Evolutionary conservation across 2,888 invertebrate genomes (phyloP).

Genomic region (Morpho achilles): DNA sequence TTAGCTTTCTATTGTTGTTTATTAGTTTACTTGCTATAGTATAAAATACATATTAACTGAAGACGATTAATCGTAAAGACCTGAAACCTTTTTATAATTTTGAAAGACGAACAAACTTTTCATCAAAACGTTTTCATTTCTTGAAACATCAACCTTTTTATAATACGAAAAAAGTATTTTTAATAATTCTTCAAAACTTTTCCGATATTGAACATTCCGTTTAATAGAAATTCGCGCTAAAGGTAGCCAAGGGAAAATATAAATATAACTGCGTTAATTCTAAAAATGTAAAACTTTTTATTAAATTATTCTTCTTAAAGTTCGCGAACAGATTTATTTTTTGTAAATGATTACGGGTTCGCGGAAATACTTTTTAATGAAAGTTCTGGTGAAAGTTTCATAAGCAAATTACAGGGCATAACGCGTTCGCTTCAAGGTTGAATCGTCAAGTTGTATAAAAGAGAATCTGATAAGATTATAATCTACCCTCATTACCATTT

Average conservation of each 20-base stretch:
- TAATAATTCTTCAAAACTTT: conserved; percentile 3
- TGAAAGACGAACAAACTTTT: no score
- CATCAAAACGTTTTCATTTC: no score
- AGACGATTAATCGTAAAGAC: no score
- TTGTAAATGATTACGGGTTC: conserved; percentile 17
- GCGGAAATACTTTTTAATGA: conserved; percentile 10
- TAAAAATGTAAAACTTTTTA: conserved; percentile 18
- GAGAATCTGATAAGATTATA: conserved; percentile 21
- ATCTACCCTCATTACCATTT: conserved; percentile 19
- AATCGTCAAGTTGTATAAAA: conserved; percentile 7
- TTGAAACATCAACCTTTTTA: no score
- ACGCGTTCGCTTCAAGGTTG: conserved; percentile 11
- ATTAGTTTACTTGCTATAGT: no score
- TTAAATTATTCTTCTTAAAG: conserved; percentile 20
- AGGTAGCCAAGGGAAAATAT: conserved; percentile 12
- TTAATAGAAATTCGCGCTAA: not conserved
- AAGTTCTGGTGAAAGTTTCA: conserved; percentile 15
- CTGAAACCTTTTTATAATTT: no score
- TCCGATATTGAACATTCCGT: conserved; percentile 1
- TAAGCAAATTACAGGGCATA: conserved; percentile 17
- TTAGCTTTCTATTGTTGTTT: no score
- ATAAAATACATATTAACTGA: no score
- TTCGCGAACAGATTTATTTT: conserved; percentile 19
- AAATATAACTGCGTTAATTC: conserved; percentile 15
- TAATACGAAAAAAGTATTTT: not conserved